phyloP scores from a whole-genome alignment of 2,797 vertebrate genomes.

The Ptychadena robeensis region DNA sequence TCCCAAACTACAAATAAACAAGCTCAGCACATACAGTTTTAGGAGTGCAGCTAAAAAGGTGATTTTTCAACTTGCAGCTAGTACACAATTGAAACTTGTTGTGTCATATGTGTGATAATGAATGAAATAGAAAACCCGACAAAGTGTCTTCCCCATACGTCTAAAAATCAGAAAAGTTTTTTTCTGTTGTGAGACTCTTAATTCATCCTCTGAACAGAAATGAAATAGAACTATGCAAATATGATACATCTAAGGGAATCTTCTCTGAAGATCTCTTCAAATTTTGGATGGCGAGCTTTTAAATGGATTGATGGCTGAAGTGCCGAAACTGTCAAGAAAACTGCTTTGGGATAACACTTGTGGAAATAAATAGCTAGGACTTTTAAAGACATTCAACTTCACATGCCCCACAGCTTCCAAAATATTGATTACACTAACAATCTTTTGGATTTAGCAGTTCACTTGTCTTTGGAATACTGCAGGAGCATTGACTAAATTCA shows the following conservation, averaged over 20 bases:
- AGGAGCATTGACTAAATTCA: slow-evolving; percentile 60
- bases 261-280: slow-evolving; percentile 61
- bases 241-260: slow-evolving; percentile 62
- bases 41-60: slow-evolving; percentile 15
- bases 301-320: slow-evolving; percentile 65
- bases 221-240: slow-evolving; percentile 53
- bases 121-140: neutral
- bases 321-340: slow-evolving; percentile 66
- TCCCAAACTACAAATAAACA: slow-evolving; percentile 31
- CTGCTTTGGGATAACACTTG: slow-evolving; percentile 64
- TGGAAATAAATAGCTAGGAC: slow-evolving; percentile 61
- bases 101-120: slow-evolving; percentile 27
- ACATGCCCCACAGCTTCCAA: slow-evolving; percentile 60
- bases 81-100: slow-evolving; percentile 8
- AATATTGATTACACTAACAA: slow-evolving; percentile 60
- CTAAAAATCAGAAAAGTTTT: slow-evolving; percentile 18
- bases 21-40: slow-evolving; percentile 12
- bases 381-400: slow-evolving; percentile 64
- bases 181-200: slow-evolving; percentile 5
- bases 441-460: slow-evolving; percentile 50
- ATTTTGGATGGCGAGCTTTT: slow-evolving; percentile 66
- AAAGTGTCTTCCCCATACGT: neutral
- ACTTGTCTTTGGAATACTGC: slow-evolving; percentile 61
- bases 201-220: slow-evolving; percentile 56
- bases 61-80: slow-evolving; percentile 36